Evolutionary conservation across 2,113 vertebrate genomes (phyloP), one percentile per base, ranked within the genome.

Genomic region (Stigmatopora nigra): DNA sequence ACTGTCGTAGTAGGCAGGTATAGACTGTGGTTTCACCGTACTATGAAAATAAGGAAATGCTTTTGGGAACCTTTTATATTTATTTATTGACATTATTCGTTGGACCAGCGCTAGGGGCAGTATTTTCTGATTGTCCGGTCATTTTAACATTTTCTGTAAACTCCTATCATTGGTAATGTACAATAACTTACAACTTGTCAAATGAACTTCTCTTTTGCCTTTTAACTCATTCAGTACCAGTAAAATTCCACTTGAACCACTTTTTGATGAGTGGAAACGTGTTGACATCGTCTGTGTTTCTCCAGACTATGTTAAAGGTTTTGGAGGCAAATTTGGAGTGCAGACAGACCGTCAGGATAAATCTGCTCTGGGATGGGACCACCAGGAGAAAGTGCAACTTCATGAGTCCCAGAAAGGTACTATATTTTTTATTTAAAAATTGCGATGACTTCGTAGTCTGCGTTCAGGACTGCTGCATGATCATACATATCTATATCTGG

Each of bases 341-440:
- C 97, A 98, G 90, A 93, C 92, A 12, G 97, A 99, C 89, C 87
- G 97, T 67, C 95, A 98, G 83, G 97, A 99, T 81, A 98, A 95
- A 19, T 98, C 94, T 0, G 97, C 97, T 0, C 86, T 98, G 51
- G 97, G 97, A 67, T 99, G 97, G 97, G 97, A 98, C 65, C 97
- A 99, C 83, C 96, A 98, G 89, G 97, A 99, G 88, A 96, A 95
- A 10, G 82, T 92, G 4, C 94, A 97, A 85, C 92, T 97, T 15
- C 97, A 99, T 0, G 96, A 98, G 64, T 98, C 96, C 51, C 97
- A 98, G 80, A 98, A 93, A 95, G 97, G 97, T 98, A 89, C 5
- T 0, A 17, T 0, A 5, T 25, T 47, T 31, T 12, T 16, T 47
- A 7, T 3, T 47, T 47, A 5, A 25, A 14, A 47, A 13, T 7